Evolutionary conservation across 1,140 invertebrate genomes (phyloP).

Genomic region (Zeugodacus cucurbitae): DNA sequence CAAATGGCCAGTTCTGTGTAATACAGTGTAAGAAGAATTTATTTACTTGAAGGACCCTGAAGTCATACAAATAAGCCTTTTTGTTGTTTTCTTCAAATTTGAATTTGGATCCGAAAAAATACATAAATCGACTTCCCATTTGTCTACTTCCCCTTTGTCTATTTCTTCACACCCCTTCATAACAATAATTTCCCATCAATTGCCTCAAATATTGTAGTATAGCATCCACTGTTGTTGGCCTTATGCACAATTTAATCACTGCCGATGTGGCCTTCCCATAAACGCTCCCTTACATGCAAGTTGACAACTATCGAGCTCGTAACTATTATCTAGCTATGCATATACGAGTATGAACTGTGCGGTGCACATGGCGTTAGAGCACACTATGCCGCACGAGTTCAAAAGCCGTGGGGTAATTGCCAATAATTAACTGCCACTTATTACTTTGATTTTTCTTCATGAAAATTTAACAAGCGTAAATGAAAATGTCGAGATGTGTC

Average conservation of each 20-base stretch:
- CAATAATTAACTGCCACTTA: conserved; percentile 62
- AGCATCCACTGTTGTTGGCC: background rate
- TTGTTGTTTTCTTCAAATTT: too few species aligned
- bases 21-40: too few species aligned
- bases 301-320: background rate
- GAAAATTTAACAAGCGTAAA: background rate
- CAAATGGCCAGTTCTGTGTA: too few species aligned
- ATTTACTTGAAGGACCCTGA: too few species aligned
- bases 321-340: background rate
- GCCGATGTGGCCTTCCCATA: background rate
- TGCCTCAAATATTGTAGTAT: too few species aligned
- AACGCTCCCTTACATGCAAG: background rate
- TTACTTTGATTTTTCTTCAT: conserved; percentile 45
- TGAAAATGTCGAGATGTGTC: background rate
- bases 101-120: too few species aligned
- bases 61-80: too few species aligned
- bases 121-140: too few species aligned
- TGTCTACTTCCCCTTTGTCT: too few species aligned
- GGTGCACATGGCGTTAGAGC: background rate
- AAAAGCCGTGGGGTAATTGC: conserved; percentile 53
- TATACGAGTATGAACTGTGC: too few species aligned
- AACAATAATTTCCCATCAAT: too few species aligned
- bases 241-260: background rate
- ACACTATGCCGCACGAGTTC: background rate
- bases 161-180: too few species aligned